A percentile compares a stretch with the other conserved stretches of the same genome.
These are phyloP conservation scores for Rhinopomastus cyanomelas DNA, from an alignment of 2,113 vertebrate genomes.

Conservation along the genomic window DNA sequence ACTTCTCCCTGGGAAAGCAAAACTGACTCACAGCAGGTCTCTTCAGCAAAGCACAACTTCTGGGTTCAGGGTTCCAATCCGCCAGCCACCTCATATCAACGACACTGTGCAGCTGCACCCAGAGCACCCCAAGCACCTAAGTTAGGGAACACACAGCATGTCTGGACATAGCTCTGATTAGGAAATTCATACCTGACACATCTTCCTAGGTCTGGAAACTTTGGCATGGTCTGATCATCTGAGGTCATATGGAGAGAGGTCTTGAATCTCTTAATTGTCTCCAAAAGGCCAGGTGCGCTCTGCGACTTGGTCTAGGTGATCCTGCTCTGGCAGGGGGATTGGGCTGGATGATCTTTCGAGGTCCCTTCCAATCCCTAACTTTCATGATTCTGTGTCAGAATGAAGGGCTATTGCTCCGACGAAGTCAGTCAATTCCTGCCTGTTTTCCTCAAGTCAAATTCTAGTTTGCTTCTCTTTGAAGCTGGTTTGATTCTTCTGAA, in stretches of 20 bases:
- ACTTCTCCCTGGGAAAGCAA: too few species aligned
- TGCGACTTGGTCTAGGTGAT: too few species aligned
- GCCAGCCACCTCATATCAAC: too few species aligned
- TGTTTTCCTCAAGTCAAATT: neutral
- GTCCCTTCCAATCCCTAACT: too few species aligned
- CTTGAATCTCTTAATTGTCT: neutral
- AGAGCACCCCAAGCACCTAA: neutral
- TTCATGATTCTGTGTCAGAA: neutral
- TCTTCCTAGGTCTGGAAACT: neutral
- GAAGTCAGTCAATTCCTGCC: neutral
- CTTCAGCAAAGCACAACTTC: too few species aligned
- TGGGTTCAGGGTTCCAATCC: too few species aligned
- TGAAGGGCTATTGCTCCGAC: neutral
- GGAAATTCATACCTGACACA: neutral
- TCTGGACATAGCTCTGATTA: neutral
- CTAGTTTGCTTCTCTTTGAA: neutral
- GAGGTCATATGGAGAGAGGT: neutral
- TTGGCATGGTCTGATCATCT: neutral
- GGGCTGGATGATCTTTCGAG: too few species aligned
- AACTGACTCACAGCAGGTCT: too few species aligned
- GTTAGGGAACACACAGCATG: neutral
- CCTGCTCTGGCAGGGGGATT: too few species aligned
- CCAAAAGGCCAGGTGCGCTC: neutral
- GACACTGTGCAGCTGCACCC: neutral
- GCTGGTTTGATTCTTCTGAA: neutral